phyloP scores from a whole-genome alignment of 2,113 vertebrate genomes.

The Apaloderma vittatum region DNA sequence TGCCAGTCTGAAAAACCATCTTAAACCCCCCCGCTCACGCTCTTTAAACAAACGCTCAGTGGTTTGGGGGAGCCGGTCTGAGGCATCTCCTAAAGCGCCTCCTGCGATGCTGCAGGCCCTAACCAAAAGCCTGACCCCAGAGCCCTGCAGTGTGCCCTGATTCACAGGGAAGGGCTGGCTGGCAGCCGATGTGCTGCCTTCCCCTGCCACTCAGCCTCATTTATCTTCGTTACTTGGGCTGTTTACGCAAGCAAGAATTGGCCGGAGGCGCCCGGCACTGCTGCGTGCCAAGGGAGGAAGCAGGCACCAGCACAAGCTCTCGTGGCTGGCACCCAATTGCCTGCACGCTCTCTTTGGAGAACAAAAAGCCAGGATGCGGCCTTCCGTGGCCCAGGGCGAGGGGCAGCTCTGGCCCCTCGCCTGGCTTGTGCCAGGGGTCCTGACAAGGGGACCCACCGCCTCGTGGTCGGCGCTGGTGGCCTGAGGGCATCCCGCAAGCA shows the following conservation, averaged over 20 bases:
- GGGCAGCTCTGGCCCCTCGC: rapidly evolving
- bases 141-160: background rate
- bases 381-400: background rate
- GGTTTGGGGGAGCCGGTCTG: rapidly evolving
- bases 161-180: background rate
- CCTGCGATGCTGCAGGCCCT: rapidly evolving
- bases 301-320: background rate
- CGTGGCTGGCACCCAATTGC: background rate
- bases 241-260: background rate
- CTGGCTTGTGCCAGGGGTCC: rapidly evolving
- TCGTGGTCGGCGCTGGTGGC: background rate
- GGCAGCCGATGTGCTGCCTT: background rate
- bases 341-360: background rate
- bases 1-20: rapidly evolving
- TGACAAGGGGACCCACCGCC: rapidly evolving
- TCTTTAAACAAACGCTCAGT: rapidly evolving
- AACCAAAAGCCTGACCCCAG: background rate
- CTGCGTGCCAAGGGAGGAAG: constrained; percentile 48
- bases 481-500: rapidly evolving
- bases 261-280: background rate
- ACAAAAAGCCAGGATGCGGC: constrained; percentile 12
- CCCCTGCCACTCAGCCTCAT: background rate
- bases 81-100: rapidly evolving
- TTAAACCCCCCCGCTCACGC: background rate
- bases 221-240: background rate